phyloP scores from a whole-genome alignment of 2,113 vertebrate genomes.

The Labrus mixtus region DNA sequence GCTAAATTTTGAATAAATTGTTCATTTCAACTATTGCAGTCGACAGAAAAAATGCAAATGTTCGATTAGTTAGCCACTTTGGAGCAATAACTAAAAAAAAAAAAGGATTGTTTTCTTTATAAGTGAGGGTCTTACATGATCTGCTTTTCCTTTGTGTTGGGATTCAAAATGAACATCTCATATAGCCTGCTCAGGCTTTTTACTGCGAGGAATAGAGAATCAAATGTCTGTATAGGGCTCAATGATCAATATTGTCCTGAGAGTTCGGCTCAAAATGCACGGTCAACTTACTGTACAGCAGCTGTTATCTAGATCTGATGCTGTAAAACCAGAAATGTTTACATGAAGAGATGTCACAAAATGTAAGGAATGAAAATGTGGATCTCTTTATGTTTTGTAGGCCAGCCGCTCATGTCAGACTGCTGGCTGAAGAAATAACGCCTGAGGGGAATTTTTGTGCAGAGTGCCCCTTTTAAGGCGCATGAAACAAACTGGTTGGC shows the following conservation, averaged over 20 bases:
- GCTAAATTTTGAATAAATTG: no score
- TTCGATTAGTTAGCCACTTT: no score
- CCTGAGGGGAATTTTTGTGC: conserved; percentile 15
- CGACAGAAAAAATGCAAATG: no score
- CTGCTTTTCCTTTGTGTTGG: background rate
- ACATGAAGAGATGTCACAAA: background rate
- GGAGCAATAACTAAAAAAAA: no score
- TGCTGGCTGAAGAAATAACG: background rate
- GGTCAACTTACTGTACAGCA: no score
- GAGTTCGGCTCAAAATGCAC: background rate
- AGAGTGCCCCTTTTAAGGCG: conserved; percentile 26
- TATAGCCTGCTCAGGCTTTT: background rate
- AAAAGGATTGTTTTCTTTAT: no score
- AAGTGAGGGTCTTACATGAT: no score
- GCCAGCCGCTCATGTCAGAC: background rate
- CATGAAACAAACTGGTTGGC: background rate
- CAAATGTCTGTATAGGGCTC: background rate
- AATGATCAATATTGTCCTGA: background rate
- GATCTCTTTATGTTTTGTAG: background rate
- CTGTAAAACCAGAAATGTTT: background rate
- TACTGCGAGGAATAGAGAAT: background rate
- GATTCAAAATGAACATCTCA: background rate
- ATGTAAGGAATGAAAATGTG: background rate
- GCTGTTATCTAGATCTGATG: background rate
- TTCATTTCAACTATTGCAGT: no score